Conservation (phyloP, 2,888 invertebrate species). For the Xestoiulus laeticollis region DNA sequence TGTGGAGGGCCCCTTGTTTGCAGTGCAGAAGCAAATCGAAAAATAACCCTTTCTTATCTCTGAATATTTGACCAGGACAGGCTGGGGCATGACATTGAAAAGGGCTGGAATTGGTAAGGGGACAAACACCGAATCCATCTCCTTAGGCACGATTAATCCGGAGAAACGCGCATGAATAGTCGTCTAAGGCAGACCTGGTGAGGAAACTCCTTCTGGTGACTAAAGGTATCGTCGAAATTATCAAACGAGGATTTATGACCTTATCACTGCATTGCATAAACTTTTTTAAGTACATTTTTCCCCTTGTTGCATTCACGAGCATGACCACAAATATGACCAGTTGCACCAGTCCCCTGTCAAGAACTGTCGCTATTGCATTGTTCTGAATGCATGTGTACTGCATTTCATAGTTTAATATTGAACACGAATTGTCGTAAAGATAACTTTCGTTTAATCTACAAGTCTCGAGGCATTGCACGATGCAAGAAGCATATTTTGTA, state of each 20-base stretch:
- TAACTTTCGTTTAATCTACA: no score
- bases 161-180: conserved; percentile 35
- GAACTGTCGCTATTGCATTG: no score
- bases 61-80: conserved; percentile 38
- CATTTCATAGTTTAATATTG: no score
- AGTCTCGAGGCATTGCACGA: no score
- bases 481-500: no score
- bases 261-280: neutral
- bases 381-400: no score
- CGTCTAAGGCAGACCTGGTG: conserved; percentile 24
- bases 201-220: conserved; percentile 36
- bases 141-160: conserved; percentile 30
- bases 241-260: conserved; percentile 35
- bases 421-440: no score
- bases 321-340: neutral
- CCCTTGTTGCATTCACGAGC: neutral
- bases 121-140: conserved; percentile 36
- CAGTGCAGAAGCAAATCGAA: conserved; percentile 41
- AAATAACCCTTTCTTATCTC: conserved; percentile 41
- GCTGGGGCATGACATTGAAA: conserved; percentile 32
- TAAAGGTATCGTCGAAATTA: conserved; percentile 36
- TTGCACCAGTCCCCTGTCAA: neutral
- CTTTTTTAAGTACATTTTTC: neutral
- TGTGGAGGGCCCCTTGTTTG: conserved; percentile 43
- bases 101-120: conserved; percentile 15